phyloP scores from a whole-genome alignment of 2,797 vertebrate species.

The Distichodus sexfasciatus region DNA sequence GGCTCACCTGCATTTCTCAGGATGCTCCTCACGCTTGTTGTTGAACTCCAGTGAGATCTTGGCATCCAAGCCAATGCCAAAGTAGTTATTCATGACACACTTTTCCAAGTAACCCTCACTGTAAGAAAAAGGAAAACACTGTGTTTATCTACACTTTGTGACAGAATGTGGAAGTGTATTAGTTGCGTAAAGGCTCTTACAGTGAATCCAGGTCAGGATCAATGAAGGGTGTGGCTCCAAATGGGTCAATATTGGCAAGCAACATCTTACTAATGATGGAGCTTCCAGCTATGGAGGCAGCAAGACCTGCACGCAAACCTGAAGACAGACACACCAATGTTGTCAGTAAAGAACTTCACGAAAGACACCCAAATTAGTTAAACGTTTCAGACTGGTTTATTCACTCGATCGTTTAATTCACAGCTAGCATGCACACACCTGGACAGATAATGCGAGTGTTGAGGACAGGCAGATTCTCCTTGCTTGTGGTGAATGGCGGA shows the following conservation, averaged over 20 bases:
- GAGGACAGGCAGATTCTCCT: slow-evolving; percentile 95
- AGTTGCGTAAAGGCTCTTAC: slow-evolving; percentile 73
- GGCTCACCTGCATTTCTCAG: slow-evolving; percentile 95
- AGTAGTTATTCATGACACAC: slow-evolving; percentile 99
- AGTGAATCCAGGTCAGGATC: slow-evolving; percentile 94
- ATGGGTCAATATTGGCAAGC: slow-evolving; percentile 94
- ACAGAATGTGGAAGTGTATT: not conserved
- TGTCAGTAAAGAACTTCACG: not conserved
- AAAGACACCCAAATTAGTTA: no score
- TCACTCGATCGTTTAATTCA: not conserved
- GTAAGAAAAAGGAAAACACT: slow-evolving; percentile 33
- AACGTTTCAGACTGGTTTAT: no score
- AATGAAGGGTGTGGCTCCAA: slow-evolving; percentile 94
- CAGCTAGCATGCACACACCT: slow-evolving; percentile 67
- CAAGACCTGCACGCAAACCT: slow-evolving; percentile 94
- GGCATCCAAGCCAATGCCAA: slow-evolving; percentile 96
- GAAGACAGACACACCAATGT: slow-evolving; percentile 14
- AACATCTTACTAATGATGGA: slow-evolving; percentile 99
- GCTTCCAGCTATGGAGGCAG: slow-evolving; percentile 96
- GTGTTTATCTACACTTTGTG: no score
- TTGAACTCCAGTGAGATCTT: slow-evolving; percentile 99
- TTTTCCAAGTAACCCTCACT: slow-evolving; percentile 98
- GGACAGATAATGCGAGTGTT: slow-evolving; percentile 98
- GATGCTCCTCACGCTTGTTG: slow-evolving; percentile 96
- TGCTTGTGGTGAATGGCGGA: slow-evolving; percentile 83